Evolutionary conservation across 2,113 vertebrate species (phyloP), one percentile per base, ranked within the genome.

Genomic region (Turdus rufiventris): DNA sequence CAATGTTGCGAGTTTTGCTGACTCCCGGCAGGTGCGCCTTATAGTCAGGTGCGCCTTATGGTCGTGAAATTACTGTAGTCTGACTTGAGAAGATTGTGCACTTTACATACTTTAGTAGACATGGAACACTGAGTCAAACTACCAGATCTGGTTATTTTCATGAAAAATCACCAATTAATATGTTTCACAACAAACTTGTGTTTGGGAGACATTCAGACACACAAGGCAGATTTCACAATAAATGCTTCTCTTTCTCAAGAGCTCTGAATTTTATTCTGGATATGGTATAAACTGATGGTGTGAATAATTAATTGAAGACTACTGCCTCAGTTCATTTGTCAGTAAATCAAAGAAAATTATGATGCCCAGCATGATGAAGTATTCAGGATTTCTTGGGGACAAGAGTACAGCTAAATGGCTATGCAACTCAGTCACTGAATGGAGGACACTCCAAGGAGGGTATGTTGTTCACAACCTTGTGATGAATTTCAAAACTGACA

Each of bases 51-150:
- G n/a, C n/a, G n/a, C n/a, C n/a, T n/a, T n/a, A n/a, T n/a, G n/a
- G n/a, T n/a, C n/a, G n/a, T n/a, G n/a, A n/a, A n/a, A n/a, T n/a
- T n/a, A n/a, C n/a, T n/a, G n/a, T n/a, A 54, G 7, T 56, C 45
- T 75, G 65, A 78, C 47, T 23, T 65, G 28, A 86, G 33, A 67
- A 77, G 34, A 42, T 14, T 36, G 28, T 51, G 26, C 14, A 57
- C 9, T 82, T 86, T 18, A 45, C 8, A 8, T 42, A 70, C 31
- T 33, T 58, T 73, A 15, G 5, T 2, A 65, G 40, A 74, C 36
- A 68, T 0, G 0, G 0, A 94, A 79, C 3, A 5, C 33, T 38
- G 73, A 70, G 31, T 45, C 66, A 82, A 65, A 36, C 36, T 34
- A 60, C 33, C 31, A 38, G 33, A 54, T 62, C 17, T 45, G 9